Evolutionary conservation across 2,888 invertebrate genomes (phyloP).

Genomic region (Andrena haemorrhoa): DNA sequence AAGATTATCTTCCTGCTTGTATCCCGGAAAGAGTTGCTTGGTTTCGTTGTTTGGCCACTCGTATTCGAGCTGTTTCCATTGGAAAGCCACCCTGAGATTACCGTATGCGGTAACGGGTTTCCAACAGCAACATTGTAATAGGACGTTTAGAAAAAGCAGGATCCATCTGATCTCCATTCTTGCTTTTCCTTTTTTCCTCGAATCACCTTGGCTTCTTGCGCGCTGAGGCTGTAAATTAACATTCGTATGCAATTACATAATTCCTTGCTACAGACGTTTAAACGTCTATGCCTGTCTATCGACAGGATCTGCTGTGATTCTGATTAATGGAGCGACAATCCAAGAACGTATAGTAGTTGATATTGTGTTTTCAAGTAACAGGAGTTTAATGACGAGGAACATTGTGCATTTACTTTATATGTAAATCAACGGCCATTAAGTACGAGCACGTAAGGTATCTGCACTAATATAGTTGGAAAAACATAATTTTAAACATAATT

Average conservation of each 20-base stretch:
- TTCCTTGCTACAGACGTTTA: background rate
- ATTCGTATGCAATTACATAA: background rate
- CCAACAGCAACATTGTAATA: constrained; percentile 41
- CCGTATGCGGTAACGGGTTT: constrained; percentile 25
- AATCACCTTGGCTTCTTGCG: background rate
- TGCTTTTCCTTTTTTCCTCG: background rate
- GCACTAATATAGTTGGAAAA: no score
- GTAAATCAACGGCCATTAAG: no score
- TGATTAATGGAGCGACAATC: background rate
- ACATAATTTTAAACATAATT: no score
- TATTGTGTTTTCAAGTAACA: no score
- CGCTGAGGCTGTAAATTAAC: constrained; percentile 4
- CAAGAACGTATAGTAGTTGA: no score
- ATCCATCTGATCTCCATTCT: constrained; percentile 39
- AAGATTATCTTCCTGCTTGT: constrained; percentile 88
- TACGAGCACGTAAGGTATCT: no score
- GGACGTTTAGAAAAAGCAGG: constrained; percentile 21
- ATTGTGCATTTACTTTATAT: no score
- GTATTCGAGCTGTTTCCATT: constrained; percentile 91
- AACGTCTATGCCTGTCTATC: background rate
- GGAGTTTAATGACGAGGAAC: no score
- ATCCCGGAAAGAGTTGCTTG: constrained; percentile 82
- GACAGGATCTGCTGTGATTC: background rate
- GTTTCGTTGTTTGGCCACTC: constrained; percentile 87
- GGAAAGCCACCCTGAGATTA: constrained; percentile 75